phyloP scores from a whole-genome alignment of 2,888 invertebrate species.

The Geotrupes spiniger region DNA sequence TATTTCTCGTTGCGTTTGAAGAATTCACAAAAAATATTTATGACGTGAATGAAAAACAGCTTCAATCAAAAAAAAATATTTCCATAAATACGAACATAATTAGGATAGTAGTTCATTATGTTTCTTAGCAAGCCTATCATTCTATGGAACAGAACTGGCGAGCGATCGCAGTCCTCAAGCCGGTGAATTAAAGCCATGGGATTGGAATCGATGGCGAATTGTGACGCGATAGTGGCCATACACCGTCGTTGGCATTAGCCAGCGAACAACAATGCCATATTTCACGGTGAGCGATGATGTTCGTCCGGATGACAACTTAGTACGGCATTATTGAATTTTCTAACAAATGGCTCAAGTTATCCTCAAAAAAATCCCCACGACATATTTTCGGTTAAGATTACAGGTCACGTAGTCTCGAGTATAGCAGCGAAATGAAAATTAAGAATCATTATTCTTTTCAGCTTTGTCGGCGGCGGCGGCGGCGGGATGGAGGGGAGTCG shows the following conservation, averaged over 20 bases:
- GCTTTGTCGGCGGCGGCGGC: slow-evolving; percentile 45
- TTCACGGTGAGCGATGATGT: slow-evolving; percentile 50
- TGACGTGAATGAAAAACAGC: no score
- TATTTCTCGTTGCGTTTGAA: no score
- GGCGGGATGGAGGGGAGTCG: neutral
- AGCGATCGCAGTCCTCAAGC: no score
- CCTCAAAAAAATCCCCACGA: slow-evolving; percentile 46
- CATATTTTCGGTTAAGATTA: slow-evolving; percentile 47
- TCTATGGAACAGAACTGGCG: no score
- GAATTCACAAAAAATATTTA: no score
- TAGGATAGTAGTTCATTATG: no score
- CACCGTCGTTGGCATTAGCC: no score
- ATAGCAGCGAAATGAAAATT: slow-evolving; percentile 54
- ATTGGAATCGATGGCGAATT: slow-evolving; percentile 12
- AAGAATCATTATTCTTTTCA: slow-evolving; percentile 54
- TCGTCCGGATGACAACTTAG: slow-evolving; percentile 49
- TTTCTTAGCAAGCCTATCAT: no score
- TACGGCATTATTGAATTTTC: slow-evolving; percentile 51
- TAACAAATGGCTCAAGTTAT: slow-evolving; percentile 49
- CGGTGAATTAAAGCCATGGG: no score
- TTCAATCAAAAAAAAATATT: no score
- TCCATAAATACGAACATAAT: no score
- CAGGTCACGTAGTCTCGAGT: slow-evolving; percentile 48
- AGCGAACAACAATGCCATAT: slow-evolving; percentile 40
- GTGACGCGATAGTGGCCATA: slow-evolving; percentile 19